phyloP scores from a whole-genome alignment of 2,797 vertebrate genomes.

The Myotis pilosus region DNA sequence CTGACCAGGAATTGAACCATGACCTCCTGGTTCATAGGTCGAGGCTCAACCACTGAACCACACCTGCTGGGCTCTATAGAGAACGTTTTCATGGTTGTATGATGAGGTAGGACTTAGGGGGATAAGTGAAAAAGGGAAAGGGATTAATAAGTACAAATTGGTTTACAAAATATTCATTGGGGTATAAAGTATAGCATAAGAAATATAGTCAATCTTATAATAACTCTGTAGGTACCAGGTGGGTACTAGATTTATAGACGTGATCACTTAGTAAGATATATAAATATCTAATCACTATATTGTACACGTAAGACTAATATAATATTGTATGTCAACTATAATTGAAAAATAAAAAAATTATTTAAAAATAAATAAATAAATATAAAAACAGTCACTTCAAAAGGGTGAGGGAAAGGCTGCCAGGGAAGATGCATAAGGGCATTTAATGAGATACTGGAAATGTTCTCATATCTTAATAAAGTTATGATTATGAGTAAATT shows the following conservation, averaged over 20 bases:
- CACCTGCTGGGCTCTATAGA: not conserved
- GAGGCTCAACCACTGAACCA: too few species aligned
- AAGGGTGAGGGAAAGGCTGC: not conserved
- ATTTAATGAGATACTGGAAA: not conserved
- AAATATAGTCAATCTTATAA: not conserved
- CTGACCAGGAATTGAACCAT: too few species aligned
- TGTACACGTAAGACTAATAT: too few species aligned
- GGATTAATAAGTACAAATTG: not conserved
- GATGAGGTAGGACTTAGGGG: not conserved
- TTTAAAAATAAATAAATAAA: not conserved
- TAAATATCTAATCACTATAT: too few species aligned
- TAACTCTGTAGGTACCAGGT: not conserved
- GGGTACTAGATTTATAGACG: too few species aligned
- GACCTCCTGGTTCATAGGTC: too few species aligned
- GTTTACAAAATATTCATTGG: not conserved
- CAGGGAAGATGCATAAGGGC: not conserved
- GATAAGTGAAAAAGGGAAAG: not conserved
- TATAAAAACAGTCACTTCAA: not conserved
- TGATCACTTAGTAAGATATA: too few species aligned
- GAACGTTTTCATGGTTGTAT: not conserved
- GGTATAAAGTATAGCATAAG: not conserved
- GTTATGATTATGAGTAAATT: not conserved
- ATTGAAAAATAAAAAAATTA: not conserved
- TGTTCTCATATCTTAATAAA: not conserved
- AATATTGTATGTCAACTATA: not conserved